Conservation (phyloP, 2,113 vertebrate genomes). For the Hydrochoerus hydrochaeris region DNA sequence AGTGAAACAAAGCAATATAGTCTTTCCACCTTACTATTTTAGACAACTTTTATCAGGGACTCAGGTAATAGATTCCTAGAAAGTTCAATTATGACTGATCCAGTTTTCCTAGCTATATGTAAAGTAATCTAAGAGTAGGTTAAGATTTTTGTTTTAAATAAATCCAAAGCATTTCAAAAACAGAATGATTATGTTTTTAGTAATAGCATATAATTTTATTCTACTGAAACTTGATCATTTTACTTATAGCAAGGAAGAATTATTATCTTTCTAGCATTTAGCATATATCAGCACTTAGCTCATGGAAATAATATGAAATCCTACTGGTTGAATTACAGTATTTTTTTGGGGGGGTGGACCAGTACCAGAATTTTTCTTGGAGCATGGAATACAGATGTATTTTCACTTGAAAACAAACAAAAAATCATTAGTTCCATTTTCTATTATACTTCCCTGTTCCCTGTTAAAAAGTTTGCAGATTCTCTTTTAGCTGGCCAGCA, state of each 20-base stretch:
- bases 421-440: not conserved
- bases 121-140: slow-evolving; percentile 71
- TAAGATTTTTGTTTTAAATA: slow-evolving; percentile 65
- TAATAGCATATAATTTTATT: slow-evolving; percentile 58
- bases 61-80: slow-evolving; percentile 69
- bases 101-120: slow-evolving; percentile 72
- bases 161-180: slow-evolving; percentile 72
- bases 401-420: not conserved
- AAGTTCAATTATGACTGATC: slow-evolving; percentile 55
- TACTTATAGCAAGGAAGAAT: slow-evolving; percentile 70
- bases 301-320: slow-evolving; percentile 71
- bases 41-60: slow-evolving; percentile 75
- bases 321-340: slow-evolving; percentile 78
- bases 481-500: slow-evolving; percentile 20
- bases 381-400: slow-evolving; percentile 69
- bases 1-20: slow-evolving; percentile 15
- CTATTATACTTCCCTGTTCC: slow-evolving; percentile 1
- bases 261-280: slow-evolving; percentile 63
- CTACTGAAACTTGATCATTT: slow-evolving; percentile 66
- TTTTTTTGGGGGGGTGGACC: slow-evolving; percentile 70
- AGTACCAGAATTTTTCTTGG: slow-evolving; percentile 73
- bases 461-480: not conserved
- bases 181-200: slow-evolving; percentile 72
- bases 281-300: slow-evolving; percentile 58
- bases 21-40: slow-evolving; percentile 76